phyloP scores from a whole-genome alignment of 2,888 invertebrate genomes.

The Philonicus albiceps region DNA sequence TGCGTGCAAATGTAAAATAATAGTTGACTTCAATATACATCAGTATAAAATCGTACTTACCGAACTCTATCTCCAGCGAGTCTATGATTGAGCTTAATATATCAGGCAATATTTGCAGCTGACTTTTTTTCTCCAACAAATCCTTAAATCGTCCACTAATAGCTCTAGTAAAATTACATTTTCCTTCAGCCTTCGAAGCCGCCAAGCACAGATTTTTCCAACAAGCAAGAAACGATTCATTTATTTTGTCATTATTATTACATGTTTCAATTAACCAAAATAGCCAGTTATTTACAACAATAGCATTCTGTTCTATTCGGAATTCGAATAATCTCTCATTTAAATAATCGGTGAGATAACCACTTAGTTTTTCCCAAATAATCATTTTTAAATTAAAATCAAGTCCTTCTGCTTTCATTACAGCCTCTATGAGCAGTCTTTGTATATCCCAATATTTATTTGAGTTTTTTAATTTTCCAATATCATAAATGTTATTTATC shows the following conservation, averaged over 20 bases:
- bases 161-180: slow-evolving; percentile 52
- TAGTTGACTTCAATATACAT: background rate
- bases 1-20: background rate
- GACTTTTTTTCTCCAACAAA: background rate
- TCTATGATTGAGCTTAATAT: slow-evolving; percentile 33
- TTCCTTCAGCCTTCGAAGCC: slow-evolving; percentile 53
- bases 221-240: slow-evolving; percentile 53
- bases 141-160: background rate
- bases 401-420: slow-evolving; percentile 53
- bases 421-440: slow-evolving; percentile 51
- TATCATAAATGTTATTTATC: slow-evolving; percentile 1
- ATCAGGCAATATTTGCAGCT: background rate
- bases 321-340: slow-evolving; percentile 53
- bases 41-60: slow-evolving; percentile 30
- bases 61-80: slow-evolving; percentile 33
- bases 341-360: slow-evolving; percentile 52
- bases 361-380: slow-evolving; percentile 57
- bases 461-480: background rate
- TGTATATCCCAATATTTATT: slow-evolving; percentile 50
- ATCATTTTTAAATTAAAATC: slow-evolving; percentile 54
- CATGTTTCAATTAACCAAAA: slow-evolving; percentile 58
- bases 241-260: slow-evolving; percentile 46
- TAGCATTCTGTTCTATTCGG: slow-evolving; percentile 53
- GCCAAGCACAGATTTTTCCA: slow-evolving; percentile 56
- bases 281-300: slow-evolving; percentile 56